Base-by-base conservation (phyloP, 1,140 invertebrate genomes). In the Neelides sp. region DNA sequence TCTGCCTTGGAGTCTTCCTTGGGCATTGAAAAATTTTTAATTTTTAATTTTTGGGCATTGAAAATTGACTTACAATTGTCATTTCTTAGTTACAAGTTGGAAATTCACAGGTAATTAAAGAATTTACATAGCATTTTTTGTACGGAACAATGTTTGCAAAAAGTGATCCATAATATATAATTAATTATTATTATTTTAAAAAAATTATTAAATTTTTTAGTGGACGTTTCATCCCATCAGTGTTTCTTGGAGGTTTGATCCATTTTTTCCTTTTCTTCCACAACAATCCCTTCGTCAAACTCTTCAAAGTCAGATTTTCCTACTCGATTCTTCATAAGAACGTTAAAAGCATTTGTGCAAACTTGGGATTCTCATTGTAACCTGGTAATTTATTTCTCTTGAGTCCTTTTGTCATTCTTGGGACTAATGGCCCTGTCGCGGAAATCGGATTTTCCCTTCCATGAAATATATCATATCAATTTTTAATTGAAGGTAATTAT, bases 41-140 rank as follows among this genome's bases (percentile, higher is more conserved):
- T n/a, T n/a, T n/a, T n/a, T n/a, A n/a, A n/a, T n/a, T n/a, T n/a
- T n/a, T n/a, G n/a, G n/a, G n/a, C n/a, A n/a, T n/a, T 75, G 12
- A 72, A 74, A 61, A 67, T 73, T 19, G 58, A 70, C 4, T 72
- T 73, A 64, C 71, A 73, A 61, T 68, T 71, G 55, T 55, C 71
- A 19, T 68, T 72, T 53, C 62, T 68, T 48, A 48, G 69, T 19
- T 48, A 70, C 17, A 68, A 68, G 42, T 65, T 66, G 48, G 70
- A 68, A 51, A 65, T 74, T 36, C 68, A 71, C 52, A 72, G 66
- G 71, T 74, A 65, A 66, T 69, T 67, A 32, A 30, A n/a, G n/a
- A n/a, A n/a, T n/a, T n/a, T n/a, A n/a, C n/a, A n/a, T n/a, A n/a
- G n/a, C n/a, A 8, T 32, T 32, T 32, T 42, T 19, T 12, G 30